Base-by-base conservation (phyloP, 2,888 invertebrate species). In the Cerceris ruficornis region DNA sequence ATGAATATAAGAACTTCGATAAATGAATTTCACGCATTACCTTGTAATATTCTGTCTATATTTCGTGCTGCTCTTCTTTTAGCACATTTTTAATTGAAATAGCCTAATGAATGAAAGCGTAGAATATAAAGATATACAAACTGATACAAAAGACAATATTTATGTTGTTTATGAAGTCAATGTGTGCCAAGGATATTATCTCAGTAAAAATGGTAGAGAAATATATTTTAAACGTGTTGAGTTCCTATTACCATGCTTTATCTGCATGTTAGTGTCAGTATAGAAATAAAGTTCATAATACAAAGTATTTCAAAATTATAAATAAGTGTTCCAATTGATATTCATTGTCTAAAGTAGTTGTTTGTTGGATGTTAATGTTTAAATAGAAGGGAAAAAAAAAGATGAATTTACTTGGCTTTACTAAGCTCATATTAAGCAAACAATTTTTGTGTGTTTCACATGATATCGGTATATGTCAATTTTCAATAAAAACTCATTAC, bases 241-340 rank as follows among this genome's bases (percentile, higher is more conserved):
- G 81, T 81, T 82, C 75, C 81, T 82, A 81, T 41, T 73, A 49
- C 62, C 66, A 68, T 41, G 60, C 57, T 77, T n/a, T 69, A 50
- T 50, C 57, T 41, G 41, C 71, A 60, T 57, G 64, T 65, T 77
- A 66, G 15, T 14, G 6, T 77, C 67, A 69, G 65, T 66, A 61
- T 14, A 62, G 67, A 66, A 15, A 57, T 41, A 42, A 15, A 69
- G 49, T 68, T 57, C 72, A n/a, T 28, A n/a, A 68, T 57, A 41
- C 55, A 15, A 49, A 67, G 17, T 66, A 69, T 59, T 43, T 49
- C 50, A 46, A 39, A 8, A 17, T 50, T 65, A 15, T 28, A 52
- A 46, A 14, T 68, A 49, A 28, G 39, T 66, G 46, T 13, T 5
- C 52, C 17, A 41, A 41, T 50, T 14, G 15, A 52, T 14, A 7